These are phyloP conservation scores for Eupristina koningsbergeri DNA, from an alignment of 1,140 invertebrate genomes.

Conservation along the genomic window DNA sequence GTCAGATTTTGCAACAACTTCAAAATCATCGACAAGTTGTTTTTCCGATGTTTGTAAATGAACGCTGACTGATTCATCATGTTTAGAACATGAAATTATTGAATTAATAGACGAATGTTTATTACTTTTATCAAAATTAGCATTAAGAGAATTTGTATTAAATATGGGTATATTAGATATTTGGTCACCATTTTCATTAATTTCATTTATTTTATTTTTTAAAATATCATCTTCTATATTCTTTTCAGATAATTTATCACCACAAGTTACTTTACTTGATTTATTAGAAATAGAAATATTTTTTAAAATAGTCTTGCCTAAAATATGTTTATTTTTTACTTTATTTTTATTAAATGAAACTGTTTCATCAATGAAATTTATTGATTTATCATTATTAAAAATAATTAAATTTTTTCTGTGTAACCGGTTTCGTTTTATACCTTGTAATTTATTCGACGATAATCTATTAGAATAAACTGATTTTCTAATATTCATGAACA, in stretches of 20 bases:
- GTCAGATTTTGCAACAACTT: conserved; percentile 67
- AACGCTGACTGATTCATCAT: conserved; percentile 47
- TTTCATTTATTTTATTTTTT: background rate
- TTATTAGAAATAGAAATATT: conserved; percentile 30
- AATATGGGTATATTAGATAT: conserved; percentile 2
- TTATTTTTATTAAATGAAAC: conserved; percentile 7
- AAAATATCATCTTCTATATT: background rate
- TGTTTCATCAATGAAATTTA: conserved; percentile 25
- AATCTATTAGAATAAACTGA: conserved; percentile 24
- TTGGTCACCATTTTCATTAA: background rate
- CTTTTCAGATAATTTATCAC: conserved; percentile 7
- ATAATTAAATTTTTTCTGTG: background rate
- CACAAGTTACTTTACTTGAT: conserved; percentile 21
- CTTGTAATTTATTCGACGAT: background rate
- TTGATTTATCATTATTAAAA: conserved; percentile 4
- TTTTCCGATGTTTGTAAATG: conserved; percentile 63
- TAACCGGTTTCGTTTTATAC: conserved; percentile 15
- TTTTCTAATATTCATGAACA: background rate
- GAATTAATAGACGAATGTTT: background rate
- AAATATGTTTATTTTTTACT: conserved; percentile 28
- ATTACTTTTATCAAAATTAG: conserved; percentile 22
- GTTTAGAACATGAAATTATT: conserved; percentile 9
- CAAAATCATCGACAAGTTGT: conserved; percentile 63
- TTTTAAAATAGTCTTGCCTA: conserved; percentile 51
- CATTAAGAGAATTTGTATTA: conserved; percentile 6